Percentiles rank a stretch among this genome's conserved stretches.
phyloP scores from a whole-genome alignment of 2,797 vertebrate genomes.

The Anas georgica region DNA sequence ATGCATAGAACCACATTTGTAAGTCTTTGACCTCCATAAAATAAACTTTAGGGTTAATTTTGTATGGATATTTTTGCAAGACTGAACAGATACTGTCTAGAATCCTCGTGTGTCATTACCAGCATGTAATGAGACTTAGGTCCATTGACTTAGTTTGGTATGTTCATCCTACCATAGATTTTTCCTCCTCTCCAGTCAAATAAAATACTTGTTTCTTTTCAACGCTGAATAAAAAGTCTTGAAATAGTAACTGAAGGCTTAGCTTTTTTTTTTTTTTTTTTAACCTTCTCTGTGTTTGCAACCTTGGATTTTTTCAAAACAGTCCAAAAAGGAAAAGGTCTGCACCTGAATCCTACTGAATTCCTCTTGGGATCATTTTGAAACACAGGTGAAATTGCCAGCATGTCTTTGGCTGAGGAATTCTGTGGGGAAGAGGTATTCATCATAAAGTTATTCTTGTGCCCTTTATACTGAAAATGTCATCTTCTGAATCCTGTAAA shows the following conservation, averaged over 20 bases:
- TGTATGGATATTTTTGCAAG: not conserved
- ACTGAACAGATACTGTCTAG: not conserved
- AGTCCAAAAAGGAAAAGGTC: not conserved
- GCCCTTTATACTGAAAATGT: constrained; percentile 25
- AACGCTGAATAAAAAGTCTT: not conserved
- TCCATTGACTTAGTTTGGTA: not conserved
- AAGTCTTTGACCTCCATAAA: not conserved
- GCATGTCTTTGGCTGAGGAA: not conserved
- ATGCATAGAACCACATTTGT: not conserved
- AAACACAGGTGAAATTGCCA: not conserved
- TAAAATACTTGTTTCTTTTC: not conserved
- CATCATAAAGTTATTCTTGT: not conserved
- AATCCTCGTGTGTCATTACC: not conserved
- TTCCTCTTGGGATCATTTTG: not conserved
- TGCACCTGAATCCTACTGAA: not conserved
- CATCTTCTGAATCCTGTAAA: not conserved
- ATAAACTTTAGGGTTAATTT: not conserved
- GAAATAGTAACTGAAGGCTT: not conserved
- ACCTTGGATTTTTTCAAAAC: constrained; percentile 6
- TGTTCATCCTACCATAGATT: not conserved
- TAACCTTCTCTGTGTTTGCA: not conserved
- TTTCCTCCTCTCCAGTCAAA: not conserved
- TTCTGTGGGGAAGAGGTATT: not conserved
- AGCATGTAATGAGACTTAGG: not conserved
- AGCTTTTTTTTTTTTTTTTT: not conserved